Evolutionary conservation across 2,113 vertebrate genomes (phyloP).

Genomic region (Odocoileus hemionus): DNA sequence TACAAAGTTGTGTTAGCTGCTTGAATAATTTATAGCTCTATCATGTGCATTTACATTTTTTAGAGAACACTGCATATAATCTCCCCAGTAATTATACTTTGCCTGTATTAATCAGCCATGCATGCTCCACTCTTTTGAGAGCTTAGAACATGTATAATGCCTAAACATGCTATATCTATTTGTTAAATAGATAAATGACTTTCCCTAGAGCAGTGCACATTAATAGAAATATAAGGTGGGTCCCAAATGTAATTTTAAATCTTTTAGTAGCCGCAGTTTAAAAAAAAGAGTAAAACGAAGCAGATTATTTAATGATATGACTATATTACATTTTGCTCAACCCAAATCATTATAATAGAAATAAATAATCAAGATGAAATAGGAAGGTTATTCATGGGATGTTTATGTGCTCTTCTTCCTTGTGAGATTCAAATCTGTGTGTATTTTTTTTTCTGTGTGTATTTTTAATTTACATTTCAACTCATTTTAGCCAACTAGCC

Average conservation of each 20-base stretch:
- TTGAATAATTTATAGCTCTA: background rate
- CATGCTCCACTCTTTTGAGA: background rate
- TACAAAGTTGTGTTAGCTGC: background rate
- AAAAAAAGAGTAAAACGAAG: background rate
- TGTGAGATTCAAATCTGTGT: background rate
- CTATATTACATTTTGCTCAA: background rate
- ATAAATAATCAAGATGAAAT: background rate
- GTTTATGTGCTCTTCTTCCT: background rate
- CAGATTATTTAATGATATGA: background rate
- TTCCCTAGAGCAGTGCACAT: background rate
- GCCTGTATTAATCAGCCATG: background rate
- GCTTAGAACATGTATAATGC: background rate
- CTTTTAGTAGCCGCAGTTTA: background rate
- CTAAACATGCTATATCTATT: background rate
- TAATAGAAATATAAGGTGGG: background rate
- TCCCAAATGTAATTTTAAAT: background rate
- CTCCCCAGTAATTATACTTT: background rate
- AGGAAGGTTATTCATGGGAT: background rate
- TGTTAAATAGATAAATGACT: background rate
- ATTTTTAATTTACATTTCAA: background rate
- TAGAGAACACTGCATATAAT: background rate
- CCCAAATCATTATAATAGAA: background rate
- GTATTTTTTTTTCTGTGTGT: background rate
- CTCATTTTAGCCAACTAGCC: background rate
- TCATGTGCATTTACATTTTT: background rate